These are phyloP conservation scores for Xenopus laevis DNA, from an alignment of 2,113 vertebrate genomes.

Conservation along the genomic window DNA sequence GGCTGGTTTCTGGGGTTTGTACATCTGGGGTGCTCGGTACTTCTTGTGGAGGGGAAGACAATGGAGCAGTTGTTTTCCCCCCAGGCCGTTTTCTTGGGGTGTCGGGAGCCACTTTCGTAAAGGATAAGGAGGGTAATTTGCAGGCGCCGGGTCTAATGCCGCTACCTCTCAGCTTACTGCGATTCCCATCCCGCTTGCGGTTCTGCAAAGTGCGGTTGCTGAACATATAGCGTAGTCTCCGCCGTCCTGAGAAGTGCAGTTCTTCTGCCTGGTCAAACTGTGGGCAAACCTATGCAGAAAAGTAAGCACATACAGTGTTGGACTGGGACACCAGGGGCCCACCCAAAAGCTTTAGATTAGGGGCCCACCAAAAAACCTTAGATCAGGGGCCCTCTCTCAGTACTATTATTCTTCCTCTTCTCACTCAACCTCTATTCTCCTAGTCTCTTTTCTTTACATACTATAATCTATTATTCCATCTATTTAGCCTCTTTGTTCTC, in stretches of 20 bases:
- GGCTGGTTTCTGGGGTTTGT: constrained; percentile 54
- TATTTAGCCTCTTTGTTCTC: too few species aligned
- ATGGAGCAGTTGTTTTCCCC: not conserved
- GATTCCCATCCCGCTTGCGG: not conserved
- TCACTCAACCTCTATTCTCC: too few species aligned
- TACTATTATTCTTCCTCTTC: too few species aligned
- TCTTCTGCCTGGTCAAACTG: constrained; percentile 68
- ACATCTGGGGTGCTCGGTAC: constrained; percentile 50
- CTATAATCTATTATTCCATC: too few species aligned
- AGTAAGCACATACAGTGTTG: not conserved
- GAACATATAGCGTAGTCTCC: constrained; percentile 41
- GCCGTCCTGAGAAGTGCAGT: constrained; percentile 34
- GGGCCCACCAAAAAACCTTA: too few species aligned
- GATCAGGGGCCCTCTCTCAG: too few species aligned
- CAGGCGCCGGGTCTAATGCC: constrained; percentile 56
- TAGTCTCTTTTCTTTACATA: too few species aligned
- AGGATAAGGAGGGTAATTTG: constrained; percentile 60
- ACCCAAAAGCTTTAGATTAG: not conserved
- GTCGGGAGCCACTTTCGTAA: not conserved
- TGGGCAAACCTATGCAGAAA: constrained; percentile 68
- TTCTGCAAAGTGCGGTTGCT: constrained; percentile 26
- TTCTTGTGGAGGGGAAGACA: not conserved
- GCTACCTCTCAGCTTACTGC: constrained; percentile 36
- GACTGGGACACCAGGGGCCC: not conserved
- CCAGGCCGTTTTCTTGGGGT: not conserved